Evolutionary conservation across 2,797 vertebrate species (phyloP), one percentile per base, ranked within the genome.

Genomic region (Adelosebastes latens): DNA sequence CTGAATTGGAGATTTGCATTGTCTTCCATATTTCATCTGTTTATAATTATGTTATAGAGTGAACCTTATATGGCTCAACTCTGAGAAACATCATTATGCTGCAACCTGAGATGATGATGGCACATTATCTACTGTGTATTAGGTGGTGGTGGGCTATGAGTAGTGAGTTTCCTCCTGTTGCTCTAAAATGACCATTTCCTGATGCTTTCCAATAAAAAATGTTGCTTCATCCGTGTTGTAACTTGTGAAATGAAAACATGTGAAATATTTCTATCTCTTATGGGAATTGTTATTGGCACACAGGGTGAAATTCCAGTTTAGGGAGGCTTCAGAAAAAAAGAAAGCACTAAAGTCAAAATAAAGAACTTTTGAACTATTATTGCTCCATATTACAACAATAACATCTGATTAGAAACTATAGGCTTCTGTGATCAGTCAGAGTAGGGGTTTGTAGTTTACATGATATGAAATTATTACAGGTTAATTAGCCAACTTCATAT

Each of bases 371-470:
- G 1, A 13, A 4, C n/a, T 39, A 3, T 34, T 76, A 63, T 34
- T 32, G 8, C 65, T 81, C 58, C 39, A 72, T 32, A 68, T 55
- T 67, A 72, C 5, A 36, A 63, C 18, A 8, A 8, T 29, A 13
- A 42, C 81, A 85, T 76, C 73, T 22, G 73, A 84, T 90, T 84
- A 84, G 6, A 53, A 31, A 1, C 25, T 27, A 11, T 10, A 62
- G 2, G 55, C 16, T 46, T 67, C 29, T 34, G 8, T 56, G 69
- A 74, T 63, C 12, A 22, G 25, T 31, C 42, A 13, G 11, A 42
- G 12, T 3, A 24, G 16, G n/a, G 6, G 13, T 42, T 42, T 88
- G 31, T 75, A 22, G 75, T 79, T 89, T 89, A 75, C 60, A n/a
- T 10, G 6, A 53, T 11, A n/a, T 16, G 29, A 34, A 11, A 59